Percentiles rank a stretch among this genome's conserved stretches.
Evolutionary conservation across 2,888 invertebrate species (phyloP).

Genomic region (Nymphalis polychloros): DNA sequence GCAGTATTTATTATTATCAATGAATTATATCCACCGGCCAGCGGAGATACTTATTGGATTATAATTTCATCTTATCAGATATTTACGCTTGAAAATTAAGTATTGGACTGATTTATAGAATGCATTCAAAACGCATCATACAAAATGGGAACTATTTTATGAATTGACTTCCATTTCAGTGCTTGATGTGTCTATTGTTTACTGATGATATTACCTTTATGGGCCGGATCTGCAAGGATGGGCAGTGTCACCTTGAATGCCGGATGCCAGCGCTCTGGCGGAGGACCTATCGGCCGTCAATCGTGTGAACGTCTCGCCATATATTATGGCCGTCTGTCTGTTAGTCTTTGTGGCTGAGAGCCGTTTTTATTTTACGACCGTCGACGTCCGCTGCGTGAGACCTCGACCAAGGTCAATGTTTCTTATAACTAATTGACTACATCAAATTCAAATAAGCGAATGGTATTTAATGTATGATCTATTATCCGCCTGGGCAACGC

Average conservation of each 20-base stretch:
- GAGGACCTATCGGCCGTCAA: slow-evolving; percentile 77
- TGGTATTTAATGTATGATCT: slow-evolving; percentile 19
- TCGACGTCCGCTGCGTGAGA: slow-evolving; percentile 71
- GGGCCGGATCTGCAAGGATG: slow-evolving; percentile 75
- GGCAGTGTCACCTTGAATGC: slow-evolving; percentile 77
- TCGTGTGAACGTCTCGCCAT: slow-evolving; percentile 73
- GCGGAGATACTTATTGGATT: slow-evolving; percentile 14
- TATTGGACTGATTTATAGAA: no score
- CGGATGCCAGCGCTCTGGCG: slow-evolving; percentile 73
- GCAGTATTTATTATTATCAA: slow-evolving; percentile 40
- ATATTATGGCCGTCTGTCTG: slow-evolving; percentile 69
- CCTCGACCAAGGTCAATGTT: slow-evolving; percentile 70
- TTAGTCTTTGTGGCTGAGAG: slow-evolving; percentile 68
- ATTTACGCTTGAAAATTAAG: slow-evolving; percentile 29
- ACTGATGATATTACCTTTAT: slow-evolving; percentile 46
- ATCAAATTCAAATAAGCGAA: slow-evolving; percentile 14
- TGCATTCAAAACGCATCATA: no score
- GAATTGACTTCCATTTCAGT: slow-evolving; percentile 33
- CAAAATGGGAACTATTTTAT: slow-evolving; percentile 15
- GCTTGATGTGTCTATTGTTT: slow-evolving; percentile 43
- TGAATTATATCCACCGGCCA: slow-evolving; percentile 23
- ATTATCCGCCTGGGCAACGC: slow-evolving; percentile 14
- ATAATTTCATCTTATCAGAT: slow-evolving; percentile 21
- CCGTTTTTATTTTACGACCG: slow-evolving; percentile 76
- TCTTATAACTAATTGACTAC: slow-evolving; percentile 52